These are phyloP conservation scores for Megastigmus dorsalis DNA, from an alignment of 2,888 invertebrate genomes.

Conservation along the genomic window DNA sequence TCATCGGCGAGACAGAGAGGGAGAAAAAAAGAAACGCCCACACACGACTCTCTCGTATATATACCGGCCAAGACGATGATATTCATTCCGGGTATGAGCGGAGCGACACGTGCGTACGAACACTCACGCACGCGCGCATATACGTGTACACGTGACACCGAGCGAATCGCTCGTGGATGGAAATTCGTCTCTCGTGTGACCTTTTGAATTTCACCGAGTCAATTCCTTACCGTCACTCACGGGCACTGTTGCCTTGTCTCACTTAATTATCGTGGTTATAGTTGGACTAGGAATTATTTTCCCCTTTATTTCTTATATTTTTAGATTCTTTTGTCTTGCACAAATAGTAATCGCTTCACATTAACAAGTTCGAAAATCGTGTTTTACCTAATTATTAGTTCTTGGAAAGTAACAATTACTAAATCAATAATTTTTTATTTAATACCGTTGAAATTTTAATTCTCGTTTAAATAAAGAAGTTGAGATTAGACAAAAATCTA, in stretches of 20 bases:
- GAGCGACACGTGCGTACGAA: neutral
- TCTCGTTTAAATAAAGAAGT: too few relatives aligned
- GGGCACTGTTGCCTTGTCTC: neutral
- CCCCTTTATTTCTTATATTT: too few relatives aligned
- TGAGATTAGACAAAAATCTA: too few relatives aligned
- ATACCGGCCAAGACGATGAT: conserved; percentile 10
- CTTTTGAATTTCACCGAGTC: conserved; percentile 1
- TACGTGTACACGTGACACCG: neutral
- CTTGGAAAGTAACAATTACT: too few relatives aligned
- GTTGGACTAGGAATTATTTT: neutral
- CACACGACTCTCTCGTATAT: neutral
- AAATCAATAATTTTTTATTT: too few relatives aligned
- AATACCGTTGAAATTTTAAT: too few relatives aligned
- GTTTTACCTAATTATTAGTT: too few relatives aligned
- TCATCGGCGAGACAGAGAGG: too few relatives aligned
- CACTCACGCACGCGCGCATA: neutral
- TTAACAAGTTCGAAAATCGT: too few relatives aligned
- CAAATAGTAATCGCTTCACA: too few relatives aligned
- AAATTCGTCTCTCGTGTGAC: neutral
- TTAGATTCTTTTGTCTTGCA: too few relatives aligned
- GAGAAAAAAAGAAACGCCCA: conserved; percentile 3
- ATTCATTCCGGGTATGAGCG: neutral
- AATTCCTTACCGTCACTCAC: neutral
- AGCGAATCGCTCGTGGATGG: neutral
- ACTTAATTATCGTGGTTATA: neutral